Conservation (phyloP, 2,888 invertebrate genomes). For the Epinotia bilunana region DNA sequence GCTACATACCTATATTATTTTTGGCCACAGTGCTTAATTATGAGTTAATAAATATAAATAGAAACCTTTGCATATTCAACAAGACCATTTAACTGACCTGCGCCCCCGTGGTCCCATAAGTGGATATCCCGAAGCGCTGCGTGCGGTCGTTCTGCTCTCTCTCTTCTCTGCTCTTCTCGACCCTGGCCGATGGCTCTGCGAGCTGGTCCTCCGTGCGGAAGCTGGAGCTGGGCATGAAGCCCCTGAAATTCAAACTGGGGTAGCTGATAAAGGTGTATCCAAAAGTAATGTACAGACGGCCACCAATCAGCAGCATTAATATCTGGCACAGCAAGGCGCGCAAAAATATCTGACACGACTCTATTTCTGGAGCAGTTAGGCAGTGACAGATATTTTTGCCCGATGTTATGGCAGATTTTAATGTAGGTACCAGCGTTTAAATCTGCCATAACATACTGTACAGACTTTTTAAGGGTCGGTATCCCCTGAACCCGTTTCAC, state of each 20-base stretch:
- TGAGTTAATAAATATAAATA: too few species aligned
- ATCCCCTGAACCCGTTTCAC: too few species aligned
- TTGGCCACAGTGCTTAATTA: too few species aligned
- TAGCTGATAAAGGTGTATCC: constrained; percentile 44
- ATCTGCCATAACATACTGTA: too few species aligned
- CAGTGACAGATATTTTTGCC: too few species aligned
- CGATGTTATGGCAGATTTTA: too few species aligned
- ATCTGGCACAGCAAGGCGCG: too few species aligned
- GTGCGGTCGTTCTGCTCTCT: constrained; percentile 73
- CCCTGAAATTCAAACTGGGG: constrained; percentile 69
- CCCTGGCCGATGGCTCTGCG: constrained; percentile 75
- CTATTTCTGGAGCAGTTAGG: too few species aligned
- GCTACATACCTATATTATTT: too few species aligned
- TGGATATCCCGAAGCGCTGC: constrained; percentile 82
- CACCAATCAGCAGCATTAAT: not conserved
- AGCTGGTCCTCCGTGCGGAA: constrained; percentile 79
- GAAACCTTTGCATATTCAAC: not conserved
- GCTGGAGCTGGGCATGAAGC: constrained; percentile 74
- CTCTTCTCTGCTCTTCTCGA: constrained; percentile 69
- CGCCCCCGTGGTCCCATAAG: constrained; percentile 80
- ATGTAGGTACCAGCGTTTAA: too few species aligned
- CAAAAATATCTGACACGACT: too few species aligned
- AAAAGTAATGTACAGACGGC: not conserved
- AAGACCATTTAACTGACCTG: constrained; percentile 51
- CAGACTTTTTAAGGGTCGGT: too few species aligned